These are phyloP conservation scores for Nestor notabilis DNA, from an alignment of 2,113 vertebrate genomes.

Conservation along the genomic window DNA sequence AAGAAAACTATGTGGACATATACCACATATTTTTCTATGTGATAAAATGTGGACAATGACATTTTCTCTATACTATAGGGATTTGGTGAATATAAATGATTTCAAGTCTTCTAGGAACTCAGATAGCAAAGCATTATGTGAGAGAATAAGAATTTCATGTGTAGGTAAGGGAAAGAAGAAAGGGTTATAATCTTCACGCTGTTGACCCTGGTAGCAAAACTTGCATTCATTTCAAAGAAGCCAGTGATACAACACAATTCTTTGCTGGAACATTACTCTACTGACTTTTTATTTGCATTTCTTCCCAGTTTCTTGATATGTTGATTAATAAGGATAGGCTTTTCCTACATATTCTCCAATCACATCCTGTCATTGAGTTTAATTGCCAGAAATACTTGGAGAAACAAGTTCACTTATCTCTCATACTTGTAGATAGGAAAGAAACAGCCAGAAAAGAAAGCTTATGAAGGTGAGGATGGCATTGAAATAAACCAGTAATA, in stretches of 20 bases:
- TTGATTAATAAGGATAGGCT: not conserved
- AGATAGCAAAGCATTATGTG: not conserved
- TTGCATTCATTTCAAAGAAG: not conserved
- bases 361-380: not conserved
- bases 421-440: not conserved
- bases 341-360: not conserved
- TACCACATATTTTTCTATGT: not conserved
- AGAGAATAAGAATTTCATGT: not conserved
- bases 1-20: not conserved
- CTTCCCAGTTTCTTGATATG: not conserved
- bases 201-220: not conserved
- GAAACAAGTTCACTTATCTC: not conserved
- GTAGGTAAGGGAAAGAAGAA: not conserved
- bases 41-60: not conserved
- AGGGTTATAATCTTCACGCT: not conserved
- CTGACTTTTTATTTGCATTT: not conserved
- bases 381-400: not conserved
- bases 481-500: not conserved
- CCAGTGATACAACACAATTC: not conserved
- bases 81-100: not conserved
- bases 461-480: not conserved
- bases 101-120: not conserved
- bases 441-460: not conserved
- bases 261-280: not conserved
- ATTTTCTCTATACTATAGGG: not conserved